Base-by-base conservation (phyloP, 2,888 invertebrate genomes). In the Pammene fasciana region DNA sequence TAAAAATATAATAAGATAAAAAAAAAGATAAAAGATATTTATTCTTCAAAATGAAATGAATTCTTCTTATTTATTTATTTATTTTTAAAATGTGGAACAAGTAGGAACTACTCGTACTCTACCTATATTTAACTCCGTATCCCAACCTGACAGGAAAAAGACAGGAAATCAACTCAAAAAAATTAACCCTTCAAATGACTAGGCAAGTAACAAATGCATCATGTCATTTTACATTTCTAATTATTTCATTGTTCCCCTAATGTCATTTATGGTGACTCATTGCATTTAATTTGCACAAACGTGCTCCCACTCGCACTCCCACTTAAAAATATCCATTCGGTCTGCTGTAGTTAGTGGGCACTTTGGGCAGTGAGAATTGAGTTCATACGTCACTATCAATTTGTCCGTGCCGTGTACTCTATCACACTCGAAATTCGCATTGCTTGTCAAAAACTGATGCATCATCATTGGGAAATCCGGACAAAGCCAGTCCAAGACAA, bases 401-500 rank as follows among this genome's bases (percentile, higher is more conserved):
- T 70, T 46, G 59, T 36, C 57, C 54, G 59, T 14, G 36, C 16
- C 64, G 52, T 65, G 50, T 54, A 55, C 65, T 70, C 70, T 70
- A 70, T 70, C 59, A 70, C 55, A 54, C 65, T 65, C 60, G 46
- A 57, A 70, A 70, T 66, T 70, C 57, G 72, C 70, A 68, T 66
- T 70, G 72, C 71, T 75, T 76, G 73, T 78, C 73, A 75, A 74
- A 86, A 88, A 85, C 84, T 87, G 89, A 89, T 89, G 90, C 86
- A 87, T 88, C 89, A 87, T 87, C 87, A 89, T 85, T 78, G 91
- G 90, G 83, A 90, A 90, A 88, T 85, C 89, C 90, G 87, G 88
- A 88, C 88, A 86, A 88, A 87, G 90, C 84, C 79, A 87, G 90
- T 87, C 88, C 87, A 85, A 88, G 88, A 88, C 87, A 85, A 86